Conservation (phyloP, 2,797 vertebrate genomes). For the Eupleurogrammus muticus region DNA sequence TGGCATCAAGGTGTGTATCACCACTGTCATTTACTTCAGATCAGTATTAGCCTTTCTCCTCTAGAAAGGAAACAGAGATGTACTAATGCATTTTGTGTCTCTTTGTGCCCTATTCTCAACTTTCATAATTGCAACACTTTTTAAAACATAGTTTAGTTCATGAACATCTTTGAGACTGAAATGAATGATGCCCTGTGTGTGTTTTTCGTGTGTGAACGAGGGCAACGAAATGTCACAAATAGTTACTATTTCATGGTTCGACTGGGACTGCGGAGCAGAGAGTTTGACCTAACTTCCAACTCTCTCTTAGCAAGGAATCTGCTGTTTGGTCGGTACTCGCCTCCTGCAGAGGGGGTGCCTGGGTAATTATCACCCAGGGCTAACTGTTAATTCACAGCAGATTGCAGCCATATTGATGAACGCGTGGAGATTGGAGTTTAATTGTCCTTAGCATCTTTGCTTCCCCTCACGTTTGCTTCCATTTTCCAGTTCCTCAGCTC, state of each 20-base stretch:
- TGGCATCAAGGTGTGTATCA: no score
- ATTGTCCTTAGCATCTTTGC: constrained; percentile 74
- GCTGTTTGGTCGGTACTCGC: constrained; percentile 59
- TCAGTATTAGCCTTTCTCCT: constrained; percentile 25
- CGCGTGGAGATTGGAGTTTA: constrained; percentile 67
- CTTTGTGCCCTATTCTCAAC: constrained; percentile 6
- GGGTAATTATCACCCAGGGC: constrained; percentile 80
- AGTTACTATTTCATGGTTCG: constrained; percentile 50
- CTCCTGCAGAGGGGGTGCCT: constrained; percentile 63
- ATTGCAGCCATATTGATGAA: constrained; percentile 73
- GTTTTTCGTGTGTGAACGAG: constrained; percentile 15
- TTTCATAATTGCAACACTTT: constrained; percentile 11
- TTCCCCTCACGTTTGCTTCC: constrained; percentile 64
- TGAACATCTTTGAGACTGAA: background rate
- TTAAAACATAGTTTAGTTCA: constrained; percentile 12
- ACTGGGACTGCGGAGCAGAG: constrained; percentile 9
- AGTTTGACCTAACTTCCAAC: constrained; percentile 37
- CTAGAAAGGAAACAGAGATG: constrained; percentile 28
- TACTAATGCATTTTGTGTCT: constrained; percentile 19
- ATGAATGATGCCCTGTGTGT: background rate
- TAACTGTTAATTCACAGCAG: constrained; percentile 76
- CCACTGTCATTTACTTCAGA: constrained; percentile 25
- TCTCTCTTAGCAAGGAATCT: constrained; percentile 29
- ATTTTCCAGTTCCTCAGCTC: constrained; percentile 43
- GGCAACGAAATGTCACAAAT: constrained; percentile 37